Conservation (phyloP, 1,140 invertebrate species). For the Drosophila takahashii region DNA sequence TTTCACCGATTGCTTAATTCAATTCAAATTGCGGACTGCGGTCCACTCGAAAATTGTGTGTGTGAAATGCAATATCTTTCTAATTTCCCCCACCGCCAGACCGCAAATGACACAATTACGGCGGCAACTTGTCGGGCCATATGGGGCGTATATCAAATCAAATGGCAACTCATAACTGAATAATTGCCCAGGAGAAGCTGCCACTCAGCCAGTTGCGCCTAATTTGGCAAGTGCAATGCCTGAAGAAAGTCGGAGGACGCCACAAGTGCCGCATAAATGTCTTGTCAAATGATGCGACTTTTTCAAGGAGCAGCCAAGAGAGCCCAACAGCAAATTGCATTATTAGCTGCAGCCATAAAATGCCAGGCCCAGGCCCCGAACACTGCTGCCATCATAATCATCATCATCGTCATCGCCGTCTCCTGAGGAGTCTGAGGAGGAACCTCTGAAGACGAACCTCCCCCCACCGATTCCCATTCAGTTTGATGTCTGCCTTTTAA, state of each 20-base stretch:
- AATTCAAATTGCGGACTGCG: conserved; percentile 15
- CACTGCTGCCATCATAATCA: conserved; percentile 26
- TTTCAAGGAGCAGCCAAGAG: conserved; percentile 43
- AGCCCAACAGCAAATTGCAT: conserved; percentile 74
- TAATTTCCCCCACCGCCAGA: conserved; percentile 26
- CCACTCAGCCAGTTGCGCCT: conserved; percentile 67
- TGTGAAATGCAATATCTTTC: conserved; percentile 11
- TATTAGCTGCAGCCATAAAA: conserved; percentile 80
- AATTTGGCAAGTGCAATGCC: conserved; percentile 69
- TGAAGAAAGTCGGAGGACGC: conserved; percentile 34
- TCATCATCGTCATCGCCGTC: conserved; percentile 24
- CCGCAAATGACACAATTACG: conserved; percentile 52
- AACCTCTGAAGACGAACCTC: conserved; percentile 7
- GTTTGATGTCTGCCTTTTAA: conserved; percentile 78
- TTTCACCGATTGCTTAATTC: conserved; percentile 12
- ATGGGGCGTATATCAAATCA: conserved; percentile 61
- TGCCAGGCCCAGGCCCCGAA: conserved; percentile 39
- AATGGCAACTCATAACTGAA: conserved; percentile 71
- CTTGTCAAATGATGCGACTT: conserved; percentile 80
- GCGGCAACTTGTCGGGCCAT: conserved; percentile 60
- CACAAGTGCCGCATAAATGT: conserved; percentile 81
- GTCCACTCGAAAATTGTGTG: conserved; percentile 9
- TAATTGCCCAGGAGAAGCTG: conserved; percentile 60
- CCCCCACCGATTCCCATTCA: conserved; percentile 54
- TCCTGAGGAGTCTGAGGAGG: conserved; percentile 11